Evolutionary conservation across 2,888 invertebrate genomes (phyloP), one percentile per base, ranked within the genome.

Genomic region (Hypolimnas misippus): DNA sequence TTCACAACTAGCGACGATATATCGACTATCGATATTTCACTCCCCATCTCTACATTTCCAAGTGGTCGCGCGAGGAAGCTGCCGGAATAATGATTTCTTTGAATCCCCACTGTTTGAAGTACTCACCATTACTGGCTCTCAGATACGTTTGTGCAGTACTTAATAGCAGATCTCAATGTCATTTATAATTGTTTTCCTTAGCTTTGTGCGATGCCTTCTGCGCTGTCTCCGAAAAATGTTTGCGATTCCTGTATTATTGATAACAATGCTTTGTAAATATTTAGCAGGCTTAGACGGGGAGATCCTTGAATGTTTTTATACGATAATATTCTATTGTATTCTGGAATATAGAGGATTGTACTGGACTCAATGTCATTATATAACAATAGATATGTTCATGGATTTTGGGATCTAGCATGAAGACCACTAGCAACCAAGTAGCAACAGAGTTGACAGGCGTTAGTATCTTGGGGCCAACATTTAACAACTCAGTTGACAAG

Each of bases 11-110:
- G n/a, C n/a, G n/a, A n/a, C n/a, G n/a, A n/a, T n/a, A n/a, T n/a
- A n/a, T n/a, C n/a, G n/a, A n/a, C n/a, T n/a, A n/a, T n/a, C n/a
- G 49, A 49, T 49, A 8, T 16, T 14, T 8, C 1, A 16, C 0
- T 10, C 21, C 69, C 63, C 86, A 70, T 66, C 82, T 58, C 81
- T 83, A 78, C 16, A 62, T 85, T 88, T 86, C 86, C 88, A 85
- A 90, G 90, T 89, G 91, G 89, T 89, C 89, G 89, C 87, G 83
- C 83, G 81, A 84, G 84, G 87, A 86, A 89, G 82, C 87, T 86
- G 84, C 85, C 83, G 86, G 89, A 91, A 91, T 91, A 91, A 91
- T 90, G 90, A 90, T 91, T 91, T 90, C 90, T 91, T 91, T 89
- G 90, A 90, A 84, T 81, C 82, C 79, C 77, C 79, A 78, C 83